phyloP scores from a whole-genome alignment of 2,888 invertebrate genomes.

The Litoditis marina region DNA sequence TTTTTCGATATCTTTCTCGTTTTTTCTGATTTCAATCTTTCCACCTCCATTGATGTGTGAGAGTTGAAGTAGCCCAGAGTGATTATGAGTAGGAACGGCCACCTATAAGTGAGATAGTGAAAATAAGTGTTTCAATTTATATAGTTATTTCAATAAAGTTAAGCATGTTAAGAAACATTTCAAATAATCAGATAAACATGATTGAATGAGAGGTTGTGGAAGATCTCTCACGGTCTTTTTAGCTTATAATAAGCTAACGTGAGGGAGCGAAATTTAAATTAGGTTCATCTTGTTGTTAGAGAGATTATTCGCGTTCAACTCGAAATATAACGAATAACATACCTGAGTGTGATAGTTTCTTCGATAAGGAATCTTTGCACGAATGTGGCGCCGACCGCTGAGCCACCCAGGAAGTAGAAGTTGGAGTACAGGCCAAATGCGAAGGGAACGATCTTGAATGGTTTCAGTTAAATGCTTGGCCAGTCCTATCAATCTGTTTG shows the following conservation, averaged over 20 bases:
- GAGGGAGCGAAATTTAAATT: not conserved
- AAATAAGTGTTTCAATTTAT: not conserved
- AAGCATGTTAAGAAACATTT: too few species aligned
- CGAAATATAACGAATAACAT: not conserved
- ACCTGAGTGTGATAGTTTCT: slow-evolving; percentile 56
- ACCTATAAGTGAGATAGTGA: slow-evolving; percentile 28
- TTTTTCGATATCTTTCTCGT: too few species aligned
- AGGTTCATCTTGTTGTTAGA: not conserved
- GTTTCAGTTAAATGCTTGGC: too few species aligned
- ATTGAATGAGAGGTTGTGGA: not conserved
- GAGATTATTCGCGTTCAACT: too few species aligned
- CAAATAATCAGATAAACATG: too few species aligned
- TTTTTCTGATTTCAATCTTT: slow-evolving; percentile 33
- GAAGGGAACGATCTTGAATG: slow-evolving; percentile 55
- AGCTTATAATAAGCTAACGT: too few species aligned
- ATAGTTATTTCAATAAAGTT: not conserved
- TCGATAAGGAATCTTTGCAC: slow-evolving; percentile 60
- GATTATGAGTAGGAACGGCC: slow-evolving; percentile 57
- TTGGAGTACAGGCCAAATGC: slow-evolving; percentile 61
- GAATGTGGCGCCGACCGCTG: slow-evolving; percentile 56
- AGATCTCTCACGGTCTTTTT: too few species aligned
- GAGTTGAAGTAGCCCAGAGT: slow-evolving; percentile 56
- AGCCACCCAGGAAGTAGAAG: slow-evolving; percentile 61
- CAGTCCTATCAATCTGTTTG: too few species aligned
- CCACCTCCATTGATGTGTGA: slow-evolving; percentile 56